Evolutionary conservation across 2,888 invertebrate species (phyloP).

Genomic region (Melolontha melolontha): DNA sequence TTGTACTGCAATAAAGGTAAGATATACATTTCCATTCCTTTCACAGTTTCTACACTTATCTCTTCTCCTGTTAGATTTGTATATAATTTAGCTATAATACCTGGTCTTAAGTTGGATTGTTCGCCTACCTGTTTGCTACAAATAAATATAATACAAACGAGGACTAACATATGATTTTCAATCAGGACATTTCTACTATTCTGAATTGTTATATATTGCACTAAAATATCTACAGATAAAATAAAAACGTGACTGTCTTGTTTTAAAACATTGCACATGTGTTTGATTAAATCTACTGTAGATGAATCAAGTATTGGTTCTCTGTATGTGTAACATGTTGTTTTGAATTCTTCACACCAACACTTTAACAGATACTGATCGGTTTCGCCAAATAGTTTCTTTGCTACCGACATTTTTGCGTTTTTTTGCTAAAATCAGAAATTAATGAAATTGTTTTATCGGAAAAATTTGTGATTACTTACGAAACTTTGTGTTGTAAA

Average conservation of each 20-base stretch:
- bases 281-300: slow-evolving; percentile 54
- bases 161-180: slow-evolving; percentile 52
- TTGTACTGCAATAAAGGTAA: slow-evolving; percentile 53
- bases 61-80: slow-evolving; percentile 50
- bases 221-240: slow-evolving; percentile 56
- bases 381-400: slow-evolving; percentile 23
- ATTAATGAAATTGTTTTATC: not conserved
- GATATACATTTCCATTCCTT: slow-evolving; percentile 55
- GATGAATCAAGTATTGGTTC: slow-evolving; percentile 56
- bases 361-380: slow-evolving; percentile 32
- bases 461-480: no score
- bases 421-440: not conserved
- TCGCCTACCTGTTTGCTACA: slow-evolving; percentile 57
- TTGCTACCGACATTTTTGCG: slow-evolving; percentile 2
- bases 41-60: slow-evolving; percentile 50
- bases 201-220: slow-evolving; percentile 55
- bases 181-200: slow-evolving; percentile 49
- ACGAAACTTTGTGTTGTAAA: no score
- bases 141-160: slow-evolving; percentile 55
- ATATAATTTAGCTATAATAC: slow-evolving; percentile 49
- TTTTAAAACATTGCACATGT: slow-evolving; percentile 55
- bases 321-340: slow-evolving; percentile 44
- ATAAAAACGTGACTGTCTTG: slow-evolving; percentile 59
- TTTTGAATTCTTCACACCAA: slow-evolving; percentile 40
- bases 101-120: slow-evolving; percentile 53